Conservation (phyloP, 1,140 invertebrate species). For the Cyclargus thomasi region DNA sequence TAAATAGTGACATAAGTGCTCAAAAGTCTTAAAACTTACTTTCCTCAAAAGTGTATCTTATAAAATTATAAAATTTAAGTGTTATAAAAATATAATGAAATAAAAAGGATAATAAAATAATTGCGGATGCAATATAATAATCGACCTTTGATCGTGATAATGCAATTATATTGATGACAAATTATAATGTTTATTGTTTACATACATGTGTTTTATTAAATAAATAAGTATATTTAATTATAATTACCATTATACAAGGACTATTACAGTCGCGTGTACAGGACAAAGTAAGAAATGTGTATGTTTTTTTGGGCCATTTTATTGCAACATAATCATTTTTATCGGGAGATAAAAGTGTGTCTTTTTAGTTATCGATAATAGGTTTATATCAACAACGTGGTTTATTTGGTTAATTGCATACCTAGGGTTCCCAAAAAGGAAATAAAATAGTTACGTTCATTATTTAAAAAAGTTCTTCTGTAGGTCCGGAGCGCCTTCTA, state of each 20-base stretch:
- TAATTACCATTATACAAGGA: slow-evolving; percentile 7
- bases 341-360: not conserved
- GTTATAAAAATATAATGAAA: too few relatives aligned
- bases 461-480: too few relatives aligned
- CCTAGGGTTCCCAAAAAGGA: not conserved
- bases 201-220: too few relatives aligned
- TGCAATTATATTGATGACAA: not conserved
- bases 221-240: slow-evolving; percentile 2
- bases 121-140: not conserved
- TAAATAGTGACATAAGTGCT: not conserved
- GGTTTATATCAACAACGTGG: not conserved
- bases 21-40: not conserved
- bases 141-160: not conserved
- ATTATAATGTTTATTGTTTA: too few relatives aligned
- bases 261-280: not conserved
- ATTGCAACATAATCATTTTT: slow-evolving; percentile 1
- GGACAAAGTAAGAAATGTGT: slow-evolving; percentile 8
- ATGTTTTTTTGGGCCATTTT: slow-evolving; percentile 10
- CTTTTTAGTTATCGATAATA: slow-evolving; percentile 3
- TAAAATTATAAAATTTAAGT: too few relatives aligned
- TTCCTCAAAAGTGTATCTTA: not conserved
- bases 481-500: too few relatives aligned
- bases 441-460: too few relatives aligned
- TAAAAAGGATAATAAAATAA: too few relatives aligned
- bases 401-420: not conserved